Evolutionary conservation across 2,888 invertebrate genomes (phyloP), one percentile per base, ranked within the genome.

Genomic region (Plemyria rubiginata): DNA sequence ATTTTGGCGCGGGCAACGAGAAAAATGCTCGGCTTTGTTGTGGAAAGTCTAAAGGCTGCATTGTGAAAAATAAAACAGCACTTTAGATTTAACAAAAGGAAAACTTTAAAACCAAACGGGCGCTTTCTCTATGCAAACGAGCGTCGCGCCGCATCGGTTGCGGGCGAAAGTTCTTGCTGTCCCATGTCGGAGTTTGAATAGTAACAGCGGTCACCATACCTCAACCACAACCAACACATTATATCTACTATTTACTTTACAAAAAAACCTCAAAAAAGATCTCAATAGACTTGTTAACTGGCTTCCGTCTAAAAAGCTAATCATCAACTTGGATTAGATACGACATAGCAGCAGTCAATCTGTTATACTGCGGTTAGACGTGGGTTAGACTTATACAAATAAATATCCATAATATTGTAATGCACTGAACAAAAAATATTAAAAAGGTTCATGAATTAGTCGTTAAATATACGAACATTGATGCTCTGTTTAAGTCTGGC

Each of bases 81-180:
- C 77, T 87, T 85, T 81, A 80, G 76, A 80, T 83, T 82, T 78
- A 62, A 84, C 79, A 84, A 87, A 85, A 82, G 81, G 78, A 82
- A 86, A 87, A 86, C 79, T 83, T 83, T 75, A 78, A 22, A 81
- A 85, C 81, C 82, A 84, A 85, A 85, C 78, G 70, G 66, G 65
- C 77, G 86, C 82, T 88, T 88, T 90, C 87, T 86, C 83, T 87
- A 88, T 86, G 87, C 85, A 87, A 90, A 88, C 87, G 82, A 84
- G 76, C 66, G 58, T 59, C 68, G 75, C 22, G 58, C 60, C 68
- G 75, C 22, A 57, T 59, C 68, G 75, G 73, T 70, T 74, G 75
- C 68, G 66, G 80, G 75, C 68, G 85, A 88, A 89, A 90, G 87
- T 90, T 87, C 76, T 65, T 70, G 70, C 62, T 56, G 64, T 55